A percentile compares a stretch with the other conserved stretches of the same genome.
These are phyloP conservation scores for Carposina sasakii DNA, from an alignment of 1,140 invertebrate genomes.

Conservation along the genomic window DNA sequence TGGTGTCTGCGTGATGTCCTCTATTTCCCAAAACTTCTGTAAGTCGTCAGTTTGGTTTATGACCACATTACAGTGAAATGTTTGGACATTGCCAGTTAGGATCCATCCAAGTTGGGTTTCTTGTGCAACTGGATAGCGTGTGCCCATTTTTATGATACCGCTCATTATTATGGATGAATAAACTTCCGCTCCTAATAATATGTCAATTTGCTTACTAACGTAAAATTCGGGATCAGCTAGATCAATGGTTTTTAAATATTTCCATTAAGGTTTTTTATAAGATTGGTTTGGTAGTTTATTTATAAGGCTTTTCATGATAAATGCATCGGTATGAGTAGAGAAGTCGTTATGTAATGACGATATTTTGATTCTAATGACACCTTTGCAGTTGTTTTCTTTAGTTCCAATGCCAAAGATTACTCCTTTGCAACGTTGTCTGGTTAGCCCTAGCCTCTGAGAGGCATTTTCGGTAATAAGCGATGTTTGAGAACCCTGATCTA, in stretches of 20 bases:
- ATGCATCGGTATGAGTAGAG: neutral
- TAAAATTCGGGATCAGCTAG: constrained; percentile 12
- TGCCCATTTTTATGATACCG: constrained; percentile 9
- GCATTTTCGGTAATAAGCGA: too few relatives aligned
- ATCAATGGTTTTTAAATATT: neutral
- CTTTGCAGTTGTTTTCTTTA: constrained; percentile 8
- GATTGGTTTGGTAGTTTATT: constrained; percentile 5
- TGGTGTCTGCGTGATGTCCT: too few relatives aligned
- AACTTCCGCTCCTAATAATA: constrained; percentile 8
- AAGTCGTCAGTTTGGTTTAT: too few relatives aligned
- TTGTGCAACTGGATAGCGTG: too few relatives aligned
- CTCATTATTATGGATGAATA: constrained; percentile 2
- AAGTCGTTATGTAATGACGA: constrained; percentile 4
- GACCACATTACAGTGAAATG: too few relatives aligned
- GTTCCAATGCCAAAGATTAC: too few relatives aligned
- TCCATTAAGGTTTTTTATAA: constrained; percentile 7
- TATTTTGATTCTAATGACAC: neutral
- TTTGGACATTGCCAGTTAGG: too few relatives aligned
- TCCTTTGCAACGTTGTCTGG: too few relatives aligned
- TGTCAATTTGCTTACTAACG: neutral
- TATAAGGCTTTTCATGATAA: constrained; percentile 4
- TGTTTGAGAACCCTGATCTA: too few relatives aligned
- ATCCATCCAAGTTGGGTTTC: too few relatives aligned
- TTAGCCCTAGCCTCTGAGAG: too few relatives aligned
- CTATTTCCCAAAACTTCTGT: too few relatives aligned